Percentiles rank a stretch among this genome's conserved stretches.
These are phyloP conservation scores for Scaeva pyrastri DNA, from an alignment of 2,888 invertebrate genomes.

Conservation along the genomic window DNA sequence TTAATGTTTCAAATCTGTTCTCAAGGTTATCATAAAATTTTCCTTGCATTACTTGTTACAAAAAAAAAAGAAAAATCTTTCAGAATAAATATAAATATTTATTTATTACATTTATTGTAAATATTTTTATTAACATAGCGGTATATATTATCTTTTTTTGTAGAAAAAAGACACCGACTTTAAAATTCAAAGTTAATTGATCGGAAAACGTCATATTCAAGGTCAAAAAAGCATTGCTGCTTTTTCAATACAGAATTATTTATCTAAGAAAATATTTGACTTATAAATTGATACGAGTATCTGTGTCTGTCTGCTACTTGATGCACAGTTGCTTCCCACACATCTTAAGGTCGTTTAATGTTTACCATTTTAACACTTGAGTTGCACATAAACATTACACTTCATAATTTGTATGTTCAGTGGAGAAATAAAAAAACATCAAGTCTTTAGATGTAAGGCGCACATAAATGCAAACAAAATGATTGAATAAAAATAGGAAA, in stretches of 20 bases:
- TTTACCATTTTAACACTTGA: not conserved
- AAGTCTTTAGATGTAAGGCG: too few species aligned
- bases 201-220: conserved; percentile 3
- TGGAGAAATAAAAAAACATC: too few species aligned
- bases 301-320: too few species aligned
- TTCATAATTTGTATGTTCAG: not conserved
- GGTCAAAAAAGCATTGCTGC: not conserved
- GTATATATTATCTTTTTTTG: not conserved
- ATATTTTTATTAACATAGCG: not conserved
- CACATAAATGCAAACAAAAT: too few species aligned
- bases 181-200: conserved; percentile 6
- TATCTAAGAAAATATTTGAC: conserved; percentile 21
- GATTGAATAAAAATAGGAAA: too few species aligned
- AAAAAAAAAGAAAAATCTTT: not conserved
- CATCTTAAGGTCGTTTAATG: conserved; percentile 6
- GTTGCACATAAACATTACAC: not conserved
- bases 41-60: not conserved
- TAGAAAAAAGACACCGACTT: conserved; percentile 12
- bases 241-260: not conserved
- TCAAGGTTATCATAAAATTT: not conserved
- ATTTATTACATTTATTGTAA: not conserved
- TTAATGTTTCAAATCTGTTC: not conserved
- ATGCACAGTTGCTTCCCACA: not conserved
- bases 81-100: not conserved
- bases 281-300: conserved; percentile 26